Base-by-base conservation (phyloP, 92 coral and sea anemone genomes). In the Siderastrea radians region DNA sequence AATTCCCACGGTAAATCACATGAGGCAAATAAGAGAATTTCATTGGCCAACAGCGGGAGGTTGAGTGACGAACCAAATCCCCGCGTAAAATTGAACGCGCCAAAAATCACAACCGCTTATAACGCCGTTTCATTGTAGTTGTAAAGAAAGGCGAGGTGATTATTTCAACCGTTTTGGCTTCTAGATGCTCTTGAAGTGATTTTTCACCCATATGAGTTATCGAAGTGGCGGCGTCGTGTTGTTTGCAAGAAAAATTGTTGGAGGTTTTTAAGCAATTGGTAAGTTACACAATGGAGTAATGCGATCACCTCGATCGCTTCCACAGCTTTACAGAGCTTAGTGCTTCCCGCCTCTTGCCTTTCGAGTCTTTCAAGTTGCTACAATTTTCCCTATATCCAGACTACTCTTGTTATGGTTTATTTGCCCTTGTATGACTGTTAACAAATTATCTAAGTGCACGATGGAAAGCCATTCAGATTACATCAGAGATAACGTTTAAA, bases 51-150 rank as follows among this genome's bases (percentile, higher is more conserved):
- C 61, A 81, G 46, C 3, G 51, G 73, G 66, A 78, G 82, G 72
- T 65, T 46, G 86, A 60, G 74, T 67, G 87, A 86, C 76, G 88
- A 48, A 77, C 86, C 87, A 84, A 87, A 90, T 93, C 94, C 98
- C 96, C 98, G 98, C 98, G 98, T 95, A 95, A 95, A 91, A 92
- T 92, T 94, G 93, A 95, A 95, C 98, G 98, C 98, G 98, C 98
- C 98, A 95, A 95, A 95, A 91, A 43, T 65, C 92, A 82, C 96
- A 95, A 95, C 96, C 96, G 98, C 96, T 90, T 62, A 55, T 5
- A 77, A 77, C 83, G 84, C 89, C 58, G 60, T 49, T 60, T 73
- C 87, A 49, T 59, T 72, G 79, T 59, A 26, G 68, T 60, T 15
- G 64, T 46, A 38, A 74, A 73, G 81, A 73, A 84, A 60, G 64